A percentile compares a stretch with the other conserved stretches of the same genome.
Conservation (phyloP, 2,888 invertebrate species). For the Alentia gelatinosa region DNA sequence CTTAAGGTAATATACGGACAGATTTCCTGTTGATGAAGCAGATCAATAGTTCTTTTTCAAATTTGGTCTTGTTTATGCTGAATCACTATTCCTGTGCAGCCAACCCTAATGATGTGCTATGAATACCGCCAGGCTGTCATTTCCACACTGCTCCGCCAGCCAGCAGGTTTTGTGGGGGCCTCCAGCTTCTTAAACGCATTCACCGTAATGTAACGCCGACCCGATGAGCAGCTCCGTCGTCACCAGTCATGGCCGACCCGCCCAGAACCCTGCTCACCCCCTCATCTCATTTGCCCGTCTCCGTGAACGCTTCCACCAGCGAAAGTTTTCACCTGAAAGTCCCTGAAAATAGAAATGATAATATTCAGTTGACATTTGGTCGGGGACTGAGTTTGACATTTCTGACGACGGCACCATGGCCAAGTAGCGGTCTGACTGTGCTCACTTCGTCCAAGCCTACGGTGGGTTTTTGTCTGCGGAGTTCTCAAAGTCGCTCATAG, state of each 20-base stretch:
- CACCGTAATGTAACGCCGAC: neutral
- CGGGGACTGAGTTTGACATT: too few species aligned
- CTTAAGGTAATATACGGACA: neutral
- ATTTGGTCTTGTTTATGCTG: slow-evolving; percentile 16
- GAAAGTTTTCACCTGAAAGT: too few species aligned
- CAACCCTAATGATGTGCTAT: neutral
- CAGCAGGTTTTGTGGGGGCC: neutral
- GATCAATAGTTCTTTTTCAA: neutral
- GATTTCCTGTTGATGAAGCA: neutral
- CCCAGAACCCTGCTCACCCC: neutral
- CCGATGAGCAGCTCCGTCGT: neutral
- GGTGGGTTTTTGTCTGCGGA: too few species aligned
- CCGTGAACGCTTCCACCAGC: neutral
- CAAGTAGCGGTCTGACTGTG: too few species aligned
- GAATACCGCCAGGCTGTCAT: neutral
- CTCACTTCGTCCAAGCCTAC: too few species aligned
- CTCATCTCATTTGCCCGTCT: neutral
- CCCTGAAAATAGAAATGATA: too few species aligned
- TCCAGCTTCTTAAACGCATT: neutral
- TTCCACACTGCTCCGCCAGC: neutral
- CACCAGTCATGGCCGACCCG: neutral
- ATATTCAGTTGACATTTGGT: too few species aligned
- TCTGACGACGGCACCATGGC: too few species aligned
- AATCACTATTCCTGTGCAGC: neutral
- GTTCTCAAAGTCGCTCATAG: too few species aligned